Base-by-base conservation (phyloP, 2,888 invertebrate species). In the Tetramorium bicarinatum region DNA sequence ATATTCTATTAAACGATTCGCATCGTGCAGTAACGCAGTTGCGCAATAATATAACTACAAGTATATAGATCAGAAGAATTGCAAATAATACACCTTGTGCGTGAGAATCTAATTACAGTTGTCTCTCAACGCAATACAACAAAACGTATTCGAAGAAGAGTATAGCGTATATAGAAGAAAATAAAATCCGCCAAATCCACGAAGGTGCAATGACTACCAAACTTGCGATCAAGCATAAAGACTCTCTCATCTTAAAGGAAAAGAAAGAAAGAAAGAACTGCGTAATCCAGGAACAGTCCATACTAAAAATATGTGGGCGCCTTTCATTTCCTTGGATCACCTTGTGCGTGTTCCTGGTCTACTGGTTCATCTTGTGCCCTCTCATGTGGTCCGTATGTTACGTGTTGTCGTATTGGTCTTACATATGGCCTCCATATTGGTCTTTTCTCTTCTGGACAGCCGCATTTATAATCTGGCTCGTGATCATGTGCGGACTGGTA, bases 341-440 rank as follows among this genome's bases (percentile, higher is more conserved):
- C 2, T 29, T 71, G 15, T 56, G 84, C 8, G 81, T 91, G 88
- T 87, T 95, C 92, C 21, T 94, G 29, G 62, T 93, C 41, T 94
- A 94, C 84, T 95, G 95, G 95, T 90, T 95, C 18, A 85, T 95
- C 52, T 44, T 93, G 13, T 92, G 93, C 67, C 95, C 95, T 1
- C 77, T 95, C 38, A 74, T 93, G n/a, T 95, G 92, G 88, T 87
- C 89, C 2, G 52, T 89, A 38, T 79, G 91, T 1, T 84, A 86
- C 61, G 61, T 83, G 13, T 82, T 80, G 0, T 3, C 21, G 4
- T 44, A 81, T 34, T 86, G 29, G 29, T 34, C 29, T 34, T 34
- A 34, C 29, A 4, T 34, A 34, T 34, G 89, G 91, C 83, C 90
- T 1, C 18, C 72, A 2, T 80, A 59, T 21, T 92, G 88, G 90